Base-by-base conservation (phyloP, 2,113 vertebrate species). In the Pelusios castaneus region DNA sequence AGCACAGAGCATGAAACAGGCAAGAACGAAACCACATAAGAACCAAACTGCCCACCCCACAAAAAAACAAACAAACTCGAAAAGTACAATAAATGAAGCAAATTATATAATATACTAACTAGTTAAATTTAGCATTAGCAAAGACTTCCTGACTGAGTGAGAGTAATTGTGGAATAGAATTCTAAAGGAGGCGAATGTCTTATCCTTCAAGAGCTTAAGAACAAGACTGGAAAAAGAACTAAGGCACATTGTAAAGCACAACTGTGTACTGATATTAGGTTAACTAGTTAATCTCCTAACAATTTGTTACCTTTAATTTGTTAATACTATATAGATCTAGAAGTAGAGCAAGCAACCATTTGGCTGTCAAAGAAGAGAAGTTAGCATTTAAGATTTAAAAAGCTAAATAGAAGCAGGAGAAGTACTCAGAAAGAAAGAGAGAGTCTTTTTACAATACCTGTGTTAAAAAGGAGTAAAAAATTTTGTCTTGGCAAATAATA, bases 381-480 rank as follows among this genome's bases (percentile, higher is more conserved):
- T 38, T 70, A 70, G 63, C 22, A 19, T 38, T 70, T 70, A 70
- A 38, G 38, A 70, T 70, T 70, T 70, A 70, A 70, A 52, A 70
- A 70, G 34, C 63, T 19, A n/a, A 70, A 70, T 22, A 38, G 19
- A 70, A 38, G 63, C 38, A 34, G 63, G 63, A n/a, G n/a, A 38
- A 70, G 9, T 10, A 67, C 34, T n/a, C n/a, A n/a, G 63, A n/a
- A 67, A 67, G 19, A 86, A 89, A 82, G 52, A 60, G 75, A n/a
- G n/a, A n/a, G 51, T 3, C 51, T 70, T 25, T 95, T 89, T 84
- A 94, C 73, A 25, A 79, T 97, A 99, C 99, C 99, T 99, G 99
- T 1, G 98, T 99, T 93, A 99, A 98, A 97, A 99, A 99, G 21
- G 98, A 98, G 93, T 98, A 98, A 63, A 99, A 99, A 95, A 99